phyloP scores from a whole-genome alignment of 1,140 invertebrate species.

The Eupeodes corollae region DNA sequence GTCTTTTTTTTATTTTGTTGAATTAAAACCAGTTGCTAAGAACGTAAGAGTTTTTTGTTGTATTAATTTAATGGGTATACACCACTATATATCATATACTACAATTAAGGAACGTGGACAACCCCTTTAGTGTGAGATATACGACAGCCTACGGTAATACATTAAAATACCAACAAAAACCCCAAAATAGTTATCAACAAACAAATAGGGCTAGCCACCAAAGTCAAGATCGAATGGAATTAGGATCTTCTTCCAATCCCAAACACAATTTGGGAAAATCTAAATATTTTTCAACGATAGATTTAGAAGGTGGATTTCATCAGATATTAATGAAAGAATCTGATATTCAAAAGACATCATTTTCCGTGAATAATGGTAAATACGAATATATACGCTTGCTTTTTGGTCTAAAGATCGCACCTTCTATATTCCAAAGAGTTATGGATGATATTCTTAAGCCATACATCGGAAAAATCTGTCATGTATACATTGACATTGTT shows the following conservation, averaged over 20 bases:
- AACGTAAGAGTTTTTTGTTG: too few species aligned
- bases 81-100: too few species aligned
- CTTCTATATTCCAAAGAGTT: conserved; percentile 36
- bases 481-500: conserved; percentile 28
- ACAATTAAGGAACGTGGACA: too few species aligned
- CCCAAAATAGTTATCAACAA: too few species aligned
- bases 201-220: too few species aligned
- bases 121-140: too few species aligned
- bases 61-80: too few species aligned
- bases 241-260: conserved; percentile 9
- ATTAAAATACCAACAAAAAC: too few species aligned
- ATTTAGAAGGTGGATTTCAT: conserved; percentile 16
- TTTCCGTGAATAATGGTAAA: conserved; percentile 11
- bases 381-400: conserved; percentile 22
- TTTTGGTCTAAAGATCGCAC: conserved; percentile 35
- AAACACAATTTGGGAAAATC: conserved; percentile 10
- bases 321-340: conserved; percentile 11
- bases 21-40: too few species aligned
- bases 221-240: too few species aligned
- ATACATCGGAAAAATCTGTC: conserved; percentile 15
- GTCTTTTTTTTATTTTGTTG: too few species aligned
- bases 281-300: conserved; percentile 15
- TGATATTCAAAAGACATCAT: conserved; percentile 12
- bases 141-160: too few species aligned
- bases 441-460: conserved; percentile 29